Evolutionary conservation across 2,888 invertebrate genomes (phyloP).

Genomic region (Netelia inedita): DNA sequence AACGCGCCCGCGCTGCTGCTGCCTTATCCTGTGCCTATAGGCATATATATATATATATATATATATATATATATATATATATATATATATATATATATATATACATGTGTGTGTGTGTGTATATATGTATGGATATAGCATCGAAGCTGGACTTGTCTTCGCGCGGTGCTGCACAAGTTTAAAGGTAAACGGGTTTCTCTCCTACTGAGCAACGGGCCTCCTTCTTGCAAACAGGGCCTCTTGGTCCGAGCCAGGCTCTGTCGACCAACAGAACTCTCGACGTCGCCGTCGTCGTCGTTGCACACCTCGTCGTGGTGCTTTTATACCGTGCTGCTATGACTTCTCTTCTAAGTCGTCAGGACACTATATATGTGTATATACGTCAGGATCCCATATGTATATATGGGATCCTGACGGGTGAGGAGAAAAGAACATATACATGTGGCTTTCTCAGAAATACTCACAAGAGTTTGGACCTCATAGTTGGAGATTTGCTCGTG

Average conservation of each 20-base stretch:
- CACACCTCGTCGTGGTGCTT: slow-evolving; percentile 27
- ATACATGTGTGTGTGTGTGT: neutral
- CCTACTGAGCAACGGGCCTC: slow-evolving; percentile 69
- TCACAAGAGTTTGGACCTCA: too few relatives aligned
- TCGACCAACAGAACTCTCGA: slow-evolving; percentile 46
- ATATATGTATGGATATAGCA: slow-evolving; percentile 10
- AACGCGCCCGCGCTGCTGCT: slow-evolving; percentile 22
- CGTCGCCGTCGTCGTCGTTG: slow-evolving; percentile 44
- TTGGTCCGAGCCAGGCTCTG: slow-evolving; percentile 28
- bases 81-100: neutral
- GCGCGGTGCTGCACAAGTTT: slow-evolving; percentile 73
- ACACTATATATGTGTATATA: slow-evolving; percentile 36
- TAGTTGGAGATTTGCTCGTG: too few relatives aligned
- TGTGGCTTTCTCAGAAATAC: too few relatives aligned
- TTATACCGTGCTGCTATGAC: slow-evolving; percentile 24
- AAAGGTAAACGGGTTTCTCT: slow-evolving; percentile 82
- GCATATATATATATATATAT: slow-evolving; percentile 13
- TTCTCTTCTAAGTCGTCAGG: neutral
- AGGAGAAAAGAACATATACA: too few relatives aligned
- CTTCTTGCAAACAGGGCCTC: slow-evolving; percentile 70
- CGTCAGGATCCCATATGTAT: too few relatives aligned
- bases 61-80: slow-evolving; percentile 15
- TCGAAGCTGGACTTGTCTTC: slow-evolving; percentile 40
- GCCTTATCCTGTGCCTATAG: slow-evolving; percentile 18
- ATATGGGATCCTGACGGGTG: too few relatives aligned